Base-by-base conservation (phyloP, 1,140 invertebrate genomes). In the Dendroctonus valens region DNA sequence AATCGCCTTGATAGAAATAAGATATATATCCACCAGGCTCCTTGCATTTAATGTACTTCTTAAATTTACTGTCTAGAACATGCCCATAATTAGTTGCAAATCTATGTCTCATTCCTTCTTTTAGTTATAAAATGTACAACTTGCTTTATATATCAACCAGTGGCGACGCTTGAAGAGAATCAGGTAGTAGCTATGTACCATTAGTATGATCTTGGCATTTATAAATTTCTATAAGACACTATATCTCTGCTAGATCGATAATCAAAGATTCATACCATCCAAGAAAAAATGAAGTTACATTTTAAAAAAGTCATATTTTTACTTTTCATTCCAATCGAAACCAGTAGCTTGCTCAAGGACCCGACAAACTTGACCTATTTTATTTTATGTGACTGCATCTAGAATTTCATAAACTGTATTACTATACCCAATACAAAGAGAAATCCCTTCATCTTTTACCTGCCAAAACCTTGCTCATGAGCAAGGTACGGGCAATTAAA, bases 1-100 rank as follows among this genome's bases (percentile, higher is more conserved):
- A 71, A 68, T 70, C 68, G 54, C 66, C 66, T 70, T 68, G 69
- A 62, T 70, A 61, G 62, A 70, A 63, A 58, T 52, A 63, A 68
- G 69, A 68, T 60, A 67, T 70, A 67, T 70, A 26, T 68, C 67
- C 59, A 52, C 49, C 63, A 59, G 48, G 59, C 67, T 69, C 62
- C 46, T 51, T 64, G 62, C 57, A 63, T 60, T 69, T 44, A 65
- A 40, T 55, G 57, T 59, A 62, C 42, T 51, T 62, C 54, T 68
- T 68, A 55, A 57, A 68, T 58, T 58, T 58, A 58, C 55, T 41
- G 11, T 58, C 55, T 44, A 40, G 41, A 6, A 14, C 15, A 58
- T 58, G 41, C 44, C 8, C 14, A 26, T 26, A 58, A 41, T 11
- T 12, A 58, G 6, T 41, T 42, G 42, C 41, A 11, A 60, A 60